Evolutionary conservation across 2,113 vertebrate species (phyloP), one percentile per base, ranked within the genome.

Genomic region (Urocynchramus pylzowi): DNA sequence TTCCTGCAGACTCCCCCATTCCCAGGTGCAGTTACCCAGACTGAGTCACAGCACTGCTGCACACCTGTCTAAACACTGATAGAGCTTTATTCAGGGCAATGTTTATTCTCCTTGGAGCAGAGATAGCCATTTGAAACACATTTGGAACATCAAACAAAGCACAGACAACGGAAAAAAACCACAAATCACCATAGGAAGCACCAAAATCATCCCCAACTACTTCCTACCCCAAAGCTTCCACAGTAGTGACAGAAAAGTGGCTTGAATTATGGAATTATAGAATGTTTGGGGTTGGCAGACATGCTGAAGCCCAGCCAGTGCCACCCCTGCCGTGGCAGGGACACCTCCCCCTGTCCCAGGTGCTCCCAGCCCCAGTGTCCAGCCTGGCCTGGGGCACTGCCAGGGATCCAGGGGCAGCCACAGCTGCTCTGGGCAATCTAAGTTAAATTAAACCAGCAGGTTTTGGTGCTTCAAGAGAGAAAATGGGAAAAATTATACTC

Each of bases 1-100:
- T 26, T 21, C 2, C 68, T 39, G 70, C 59, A 44, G 67, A 1
- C 20, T n/a, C 56, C 84, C 57, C 75, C 13, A 0, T 0, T 3
- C 18, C 24, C 0, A 0, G 31, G n/a, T 9, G 8, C 20, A n/a
- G 47, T 1, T 31, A 3, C 1, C 60, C 75, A 47, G 20, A 2
- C 10, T 59, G 20, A 24, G 7, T 2, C 1, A 9, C 68, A 69
- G 3, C 75, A 7, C 53, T 21, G 35, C 10, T 78, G 41, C 8
- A 39, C 75, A 19, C 65, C 82, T 96, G 89, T 14, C 89, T 10
- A 89, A 94, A 91, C 31, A 89, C 68, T 33, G 93, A 91, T 27
- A 91, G 50, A 45, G 64, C 21, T 5, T 60, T 17, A 4, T 41
- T 30, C 10, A 27, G 39, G 30, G 49, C 65, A 20, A 3, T 82